Evolutionary conservation across 2,888 invertebrate genomes (phyloP), one percentile per base, ranked within the genome.

Genomic region (Gnatocerus cornutus): DNA sequence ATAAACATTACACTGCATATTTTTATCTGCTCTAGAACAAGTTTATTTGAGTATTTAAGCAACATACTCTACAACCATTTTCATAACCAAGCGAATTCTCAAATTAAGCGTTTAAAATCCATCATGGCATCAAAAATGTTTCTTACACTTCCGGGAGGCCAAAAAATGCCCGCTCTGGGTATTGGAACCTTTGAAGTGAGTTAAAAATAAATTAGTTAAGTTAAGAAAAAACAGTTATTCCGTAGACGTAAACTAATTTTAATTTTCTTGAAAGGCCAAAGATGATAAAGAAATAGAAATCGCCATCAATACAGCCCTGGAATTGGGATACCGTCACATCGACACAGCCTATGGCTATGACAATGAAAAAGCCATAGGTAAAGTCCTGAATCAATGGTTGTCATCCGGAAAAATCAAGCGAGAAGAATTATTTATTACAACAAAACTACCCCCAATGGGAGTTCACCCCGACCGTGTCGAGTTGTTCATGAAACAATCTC

Each of bases 341-440:
- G 95, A 95, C 82, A 89, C 93, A 0, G 94, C 12, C 1, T 41
- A 3, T 10, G 3, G 2, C 41, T 41, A 41, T 41, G 41, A 41
- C 71, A 95, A 95, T 79, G 95, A 95, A 80, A 86, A 87, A 0
- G 87, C 88, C 0, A 88, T 95, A 71, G 95, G 95, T 0, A 87
- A 88, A 29, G 91, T 92, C 0, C 84, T 95, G 0, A 88, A 89
- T 75, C 87, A 88, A 71, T 92, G 92, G 91, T 84, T 94, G 33
- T 88, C 88, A 41, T 87, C 87, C 4, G 90, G 92, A 55, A 89
- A 89, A 77, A 79, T 90, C 0, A 91, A 87, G 77, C 87, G 95
- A 75, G 92, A 93, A 41, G 93, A 96, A 21, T 83, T 96, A 0
- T 95, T 93, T 81, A 88, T 96, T 41, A 92, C 92, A 29, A 94